Conservation (phyloP, 2,113 vertebrate genomes). For the Gymnogyps californianus region DNA sequence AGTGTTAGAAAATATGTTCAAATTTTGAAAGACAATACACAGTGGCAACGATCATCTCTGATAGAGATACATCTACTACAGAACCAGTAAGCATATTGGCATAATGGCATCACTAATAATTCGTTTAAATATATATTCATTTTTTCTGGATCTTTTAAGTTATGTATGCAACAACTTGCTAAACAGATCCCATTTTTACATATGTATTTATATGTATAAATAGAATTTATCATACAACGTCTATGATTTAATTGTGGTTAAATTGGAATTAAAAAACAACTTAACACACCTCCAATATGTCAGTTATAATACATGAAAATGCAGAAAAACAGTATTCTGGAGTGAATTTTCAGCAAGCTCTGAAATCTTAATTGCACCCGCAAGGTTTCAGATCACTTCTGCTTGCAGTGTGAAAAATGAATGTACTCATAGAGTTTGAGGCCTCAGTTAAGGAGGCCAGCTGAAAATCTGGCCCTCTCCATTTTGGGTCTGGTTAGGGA, state of each 20-base stretch:
- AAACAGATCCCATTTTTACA: background rate
- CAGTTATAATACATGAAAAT: background rate
- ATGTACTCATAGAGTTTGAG: background rate
- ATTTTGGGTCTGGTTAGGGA: background rate
- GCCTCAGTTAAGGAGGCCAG: background rate
- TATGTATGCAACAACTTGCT: background rate
- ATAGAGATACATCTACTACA: background rate
- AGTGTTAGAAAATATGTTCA: background rate
- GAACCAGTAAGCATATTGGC: background rate
- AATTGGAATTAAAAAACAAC: background rate
- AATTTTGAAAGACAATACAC: background rate
- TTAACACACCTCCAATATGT: background rate
- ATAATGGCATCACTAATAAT: background rate
- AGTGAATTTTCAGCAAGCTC: conserved; percentile 16
- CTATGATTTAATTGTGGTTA: conserved; percentile 7
- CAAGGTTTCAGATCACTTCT: conserved; percentile 3
- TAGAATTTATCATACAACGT: background rate
- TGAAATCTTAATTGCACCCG: conserved; percentile 29
- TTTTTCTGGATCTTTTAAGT: background rate
- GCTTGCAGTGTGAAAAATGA: conserved; percentile 35
- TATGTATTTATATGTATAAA: background rate
- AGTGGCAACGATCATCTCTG: background rate
- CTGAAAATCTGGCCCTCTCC: conserved; percentile 5
- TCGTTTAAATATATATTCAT: background rate
- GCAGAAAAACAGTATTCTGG: background rate